phyloP scores from a whole-genome alignment of 1,140 invertebrate species.

The Rhynchophorus ferrugineus region DNA sequence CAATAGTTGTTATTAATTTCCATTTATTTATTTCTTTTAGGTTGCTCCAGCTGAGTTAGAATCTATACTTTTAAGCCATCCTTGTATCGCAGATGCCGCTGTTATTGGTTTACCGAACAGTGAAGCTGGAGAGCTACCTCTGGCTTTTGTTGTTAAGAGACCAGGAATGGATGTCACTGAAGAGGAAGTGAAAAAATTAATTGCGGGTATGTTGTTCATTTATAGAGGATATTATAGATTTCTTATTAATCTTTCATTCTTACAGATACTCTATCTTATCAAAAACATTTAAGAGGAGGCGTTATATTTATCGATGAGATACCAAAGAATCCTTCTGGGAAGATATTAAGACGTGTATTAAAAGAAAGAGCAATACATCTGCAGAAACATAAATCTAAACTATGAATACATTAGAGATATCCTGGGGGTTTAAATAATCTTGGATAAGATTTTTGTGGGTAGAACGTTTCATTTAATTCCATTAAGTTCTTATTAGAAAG shows the following conservation, averaged over 20 bases:
- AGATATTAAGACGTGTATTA: conserved; percentile 41
- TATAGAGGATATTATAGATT: too few relatives aligned
- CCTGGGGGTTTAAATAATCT: too few relatives aligned
- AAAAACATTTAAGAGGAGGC: conserved; percentile 52
- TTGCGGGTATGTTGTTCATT: conserved; percentile 34
- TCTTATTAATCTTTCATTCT: conserved; percentile 36
- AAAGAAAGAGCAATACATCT: conserved; percentile 31
- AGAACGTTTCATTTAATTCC: too few relatives aligned
- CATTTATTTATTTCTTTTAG: conserved; percentile 36
- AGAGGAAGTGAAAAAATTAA: conserved; percentile 40
- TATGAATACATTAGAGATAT: too few relatives aligned
- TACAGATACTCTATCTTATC: conserved; percentile 28
- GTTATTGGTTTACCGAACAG: conserved; percentile 67
- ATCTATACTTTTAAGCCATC: conserved; percentile 59
- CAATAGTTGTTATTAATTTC: not conserved
- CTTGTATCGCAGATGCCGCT: conserved; percentile 60
- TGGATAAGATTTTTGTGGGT: too few relatives aligned
- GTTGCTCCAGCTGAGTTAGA: conserved; percentile 77
- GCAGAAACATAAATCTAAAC: conserved; percentile 27
- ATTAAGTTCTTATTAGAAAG: too few relatives aligned
- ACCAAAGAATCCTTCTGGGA: conserved; percentile 52
- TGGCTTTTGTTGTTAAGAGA: conserved; percentile 55
- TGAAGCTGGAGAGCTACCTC: conserved; percentile 57
- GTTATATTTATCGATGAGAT: conserved; percentile 56
- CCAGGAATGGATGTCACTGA: conserved; percentile 34